These are phyloP conservation scores for Bubo scandiacus DNA, from an alignment of 2,113 vertebrate genomes.

Conservation along the genomic window DNA sequence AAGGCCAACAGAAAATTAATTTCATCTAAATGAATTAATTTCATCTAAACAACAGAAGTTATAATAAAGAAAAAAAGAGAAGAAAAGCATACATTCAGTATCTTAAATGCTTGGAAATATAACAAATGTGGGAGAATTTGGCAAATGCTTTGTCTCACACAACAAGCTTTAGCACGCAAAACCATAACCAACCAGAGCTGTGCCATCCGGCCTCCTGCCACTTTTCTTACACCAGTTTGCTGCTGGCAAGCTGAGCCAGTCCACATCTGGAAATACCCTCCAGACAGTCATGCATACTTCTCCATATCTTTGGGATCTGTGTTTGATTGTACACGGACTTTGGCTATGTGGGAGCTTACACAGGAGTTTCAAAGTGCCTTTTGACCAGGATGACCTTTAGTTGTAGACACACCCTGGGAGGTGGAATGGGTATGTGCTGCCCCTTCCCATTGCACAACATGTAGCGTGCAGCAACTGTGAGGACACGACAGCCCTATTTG, in stretches of 20 bases:
- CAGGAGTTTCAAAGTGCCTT: neutral
- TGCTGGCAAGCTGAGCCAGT: neutral
- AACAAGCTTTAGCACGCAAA: neutral
- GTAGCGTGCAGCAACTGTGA: neutral
- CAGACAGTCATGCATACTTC: neutral
- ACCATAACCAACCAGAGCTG: neutral
- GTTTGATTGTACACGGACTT: neutral
- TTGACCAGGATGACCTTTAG: neutral
- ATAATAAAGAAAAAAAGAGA: neutral
- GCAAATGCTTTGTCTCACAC: neutral
- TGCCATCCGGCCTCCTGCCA: neutral
- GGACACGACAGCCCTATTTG: neutral
- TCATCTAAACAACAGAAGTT: neutral
- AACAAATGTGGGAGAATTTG: neutral
- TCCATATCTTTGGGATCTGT: neutral
- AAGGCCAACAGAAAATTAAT: neutral
- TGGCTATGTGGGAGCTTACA: neutral
- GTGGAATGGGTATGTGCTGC: neutral
- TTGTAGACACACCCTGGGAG: too few relatives aligned
- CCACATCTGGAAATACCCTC: neutral
- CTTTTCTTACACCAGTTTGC: neutral
- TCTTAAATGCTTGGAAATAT: neutral
- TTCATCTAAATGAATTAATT: neutral
- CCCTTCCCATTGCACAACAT: neutral
- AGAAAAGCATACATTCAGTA: neutral